Base-by-base conservation (phyloP, 2,888 invertebrate species). In the Macrophya alboannulata region DNA sequence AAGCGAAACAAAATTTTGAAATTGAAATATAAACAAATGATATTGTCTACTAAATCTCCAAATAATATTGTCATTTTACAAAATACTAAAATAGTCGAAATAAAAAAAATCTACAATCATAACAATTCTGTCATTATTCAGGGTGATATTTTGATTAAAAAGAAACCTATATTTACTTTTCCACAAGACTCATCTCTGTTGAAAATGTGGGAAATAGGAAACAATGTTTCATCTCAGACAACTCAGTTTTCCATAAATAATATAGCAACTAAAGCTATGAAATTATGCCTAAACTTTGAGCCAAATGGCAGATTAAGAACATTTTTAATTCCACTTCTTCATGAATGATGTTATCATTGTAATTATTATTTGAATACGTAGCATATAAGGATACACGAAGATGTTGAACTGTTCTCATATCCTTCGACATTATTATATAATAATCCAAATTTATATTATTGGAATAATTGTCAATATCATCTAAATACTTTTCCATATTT, bases 51-150 rank as follows among this genome's bases (percentile, higher is more conserved):
- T 25, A 65, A 25, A 65, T 25, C 65, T 31, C 25, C 65, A 25
- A 31, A 25, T 65, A 65, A 65, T 65, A 31, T 65, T 65, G 65
- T 65, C 25, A 51, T 51, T 51, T 65, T 65, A 65, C 12, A 25
- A 31, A 65, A 62, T 62, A 62, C n/a, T 62, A 62, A 62, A 62
- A 65, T 31, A 25, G 10, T 65, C 3, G 65, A 21, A 25, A 4
- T 65, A 21, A 65, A 5, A 21, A 25, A 65, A 31, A 65, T 25
- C 21, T 21, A 65, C 21, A 31, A 25, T 4, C 65, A 15, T 65
- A 31, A 31, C 65, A 8, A 65, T 51, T 51, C 51, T 51, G 51
- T 51, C 17, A 51, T 51, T 5, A 17, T 51, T 6, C 1, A 51
- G 51, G 51, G 51, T 17, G 17, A 51, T 51, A 51, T 51, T 51